phyloP scores from a whole-genome alignment of 2,888 invertebrate genomes.

The Nomada ruficornis region DNA sequence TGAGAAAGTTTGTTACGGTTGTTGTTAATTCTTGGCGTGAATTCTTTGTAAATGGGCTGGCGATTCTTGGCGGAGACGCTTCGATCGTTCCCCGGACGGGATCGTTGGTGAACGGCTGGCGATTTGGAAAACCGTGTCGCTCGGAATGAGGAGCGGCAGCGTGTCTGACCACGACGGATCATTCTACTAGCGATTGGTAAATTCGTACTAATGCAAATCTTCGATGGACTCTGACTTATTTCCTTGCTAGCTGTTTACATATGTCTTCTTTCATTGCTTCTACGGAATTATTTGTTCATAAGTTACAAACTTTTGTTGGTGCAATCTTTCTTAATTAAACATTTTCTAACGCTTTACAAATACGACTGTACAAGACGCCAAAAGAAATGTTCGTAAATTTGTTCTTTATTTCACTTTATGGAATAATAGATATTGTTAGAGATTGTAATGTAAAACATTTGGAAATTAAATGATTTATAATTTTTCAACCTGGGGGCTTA shows the following conservation, averaged over 20 bases:
- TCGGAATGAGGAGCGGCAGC: conserved; percentile 12
- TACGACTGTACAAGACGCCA: too few species aligned
- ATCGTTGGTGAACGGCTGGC: conserved; percentile 7
- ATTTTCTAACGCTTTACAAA: too few species aligned
- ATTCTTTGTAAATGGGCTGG: conserved; percentile 9
- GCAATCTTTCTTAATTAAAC: too few species aligned
- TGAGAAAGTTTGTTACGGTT: conserved; percentile 43
- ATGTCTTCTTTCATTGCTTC: too few species aligned
- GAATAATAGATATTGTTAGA: too few species aligned
- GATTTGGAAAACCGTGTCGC: conserved; percentile 37
- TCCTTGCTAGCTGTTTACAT: background rate
- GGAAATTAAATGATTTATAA: too few species aligned
- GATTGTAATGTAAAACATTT: too few species aligned
- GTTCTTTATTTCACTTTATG: too few species aligned
- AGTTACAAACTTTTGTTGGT: too few species aligned
- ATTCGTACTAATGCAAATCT: background rate
- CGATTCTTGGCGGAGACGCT: background rate
- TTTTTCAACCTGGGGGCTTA: too few species aligned
- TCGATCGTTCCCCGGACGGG: conserved; percentile 9
- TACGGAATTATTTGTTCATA: too few species aligned
- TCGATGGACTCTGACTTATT: background rate
- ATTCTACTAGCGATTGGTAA: background rate
- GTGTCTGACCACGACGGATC: conserved; percentile 23
- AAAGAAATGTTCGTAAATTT: too few species aligned
- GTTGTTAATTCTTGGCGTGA: background rate